phyloP scores from a whole-genome alignment of 2,888 invertebrate genomes.

The Crepidodera aurea region DNA sequence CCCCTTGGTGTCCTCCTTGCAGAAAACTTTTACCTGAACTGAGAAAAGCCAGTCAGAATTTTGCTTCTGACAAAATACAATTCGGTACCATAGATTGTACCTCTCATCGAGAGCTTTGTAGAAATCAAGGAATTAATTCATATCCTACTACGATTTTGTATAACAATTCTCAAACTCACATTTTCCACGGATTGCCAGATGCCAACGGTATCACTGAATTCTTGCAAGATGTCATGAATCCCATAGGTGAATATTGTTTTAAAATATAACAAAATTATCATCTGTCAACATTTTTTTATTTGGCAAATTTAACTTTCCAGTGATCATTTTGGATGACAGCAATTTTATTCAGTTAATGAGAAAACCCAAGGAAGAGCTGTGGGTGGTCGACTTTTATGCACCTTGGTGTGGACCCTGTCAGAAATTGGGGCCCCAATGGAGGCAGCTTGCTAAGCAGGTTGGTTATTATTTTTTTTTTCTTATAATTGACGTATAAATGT shows the following conservation, averaged over 20 bases:
- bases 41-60: constrained; percentile 68
- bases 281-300: constrained; percentile 12
- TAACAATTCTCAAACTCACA: constrained; percentile 65
- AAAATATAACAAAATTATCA: constrained; percentile 11
- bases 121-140: constrained; percentile 65
- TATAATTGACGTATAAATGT: not conserved
- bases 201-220: constrained; percentile 71
- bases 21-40: constrained; percentile 73
- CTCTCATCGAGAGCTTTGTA: constrained; percentile 67
- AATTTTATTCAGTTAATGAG: constrained; percentile 66
- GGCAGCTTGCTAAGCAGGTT: constrained; percentile 68
- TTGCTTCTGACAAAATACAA: constrained; percentile 62
- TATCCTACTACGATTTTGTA: constrained; percentile 77
- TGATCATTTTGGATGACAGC: constrained; percentile 65
- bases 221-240: constrained; percentile 66
- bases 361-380: constrained; percentile 66
- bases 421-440: constrained; percentile 73
- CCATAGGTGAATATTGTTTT: constrained; percentile 64
- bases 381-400: constrained; percentile 77
- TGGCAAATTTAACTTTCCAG: constrained; percentile 54
- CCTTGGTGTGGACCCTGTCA: constrained; percentile 82
- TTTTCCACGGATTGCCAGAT: constrained; percentile 69
- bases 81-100: constrained; percentile 78
- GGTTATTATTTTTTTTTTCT: constrained; percentile 17
- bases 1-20: constrained; percentile 83